phyloP scores from a whole-genome alignment of 64 coral and sea anemone species.

The Stichodactyla helianthus region DNA sequence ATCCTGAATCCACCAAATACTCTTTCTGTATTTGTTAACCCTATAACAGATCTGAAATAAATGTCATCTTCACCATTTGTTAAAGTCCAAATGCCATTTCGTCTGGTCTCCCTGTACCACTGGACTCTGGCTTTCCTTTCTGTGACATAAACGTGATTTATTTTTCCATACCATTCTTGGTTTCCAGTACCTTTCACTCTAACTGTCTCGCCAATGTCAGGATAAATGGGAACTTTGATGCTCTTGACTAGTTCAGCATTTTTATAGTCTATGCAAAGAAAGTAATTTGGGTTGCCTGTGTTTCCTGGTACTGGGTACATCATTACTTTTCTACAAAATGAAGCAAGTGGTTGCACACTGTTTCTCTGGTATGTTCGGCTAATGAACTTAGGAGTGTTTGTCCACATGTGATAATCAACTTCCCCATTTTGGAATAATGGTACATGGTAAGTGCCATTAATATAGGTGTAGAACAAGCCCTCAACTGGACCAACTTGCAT shows the following conservation, averaged over 20 bases:
- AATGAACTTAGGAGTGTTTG: constrained; percentile 30
- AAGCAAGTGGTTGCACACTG: constrained; percentile 40
- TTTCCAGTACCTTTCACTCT: constrained; percentile 16
- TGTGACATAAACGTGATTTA: too few relatives aligned
- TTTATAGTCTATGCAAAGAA: constrained; percentile 51
- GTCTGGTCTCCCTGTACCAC: too few relatives aligned
- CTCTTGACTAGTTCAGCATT: constrained; percentile 18
- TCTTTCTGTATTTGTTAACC: too few relatives aligned
- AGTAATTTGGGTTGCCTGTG: constrained; percentile 37
- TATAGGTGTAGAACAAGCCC: constrained; percentile 13
- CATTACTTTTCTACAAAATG: constrained; percentile 37
- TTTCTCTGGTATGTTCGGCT: constrained; percentile 21
- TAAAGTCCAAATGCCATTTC: too few relatives aligned
- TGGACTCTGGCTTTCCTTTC: too few relatives aligned
- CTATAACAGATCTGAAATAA: too few relatives aligned
- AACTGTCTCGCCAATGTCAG: background rate
- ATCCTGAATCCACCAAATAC: too few relatives aligned
- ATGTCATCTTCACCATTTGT: too few relatives aligned
- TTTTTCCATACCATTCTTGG: background rate
- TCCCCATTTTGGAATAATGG: constrained; percentile 31
- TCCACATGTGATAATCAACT: constrained; percentile 35
- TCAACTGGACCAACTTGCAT: constrained; percentile 42
- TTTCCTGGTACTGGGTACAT: constrained; percentile 53
- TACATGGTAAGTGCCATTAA: constrained; percentile 52
- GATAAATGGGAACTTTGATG: constrained; percentile 14